Evolutionary conservation across 2,888 invertebrate species (phyloP).

Genomic region (Hetaerina titia): DNA sequence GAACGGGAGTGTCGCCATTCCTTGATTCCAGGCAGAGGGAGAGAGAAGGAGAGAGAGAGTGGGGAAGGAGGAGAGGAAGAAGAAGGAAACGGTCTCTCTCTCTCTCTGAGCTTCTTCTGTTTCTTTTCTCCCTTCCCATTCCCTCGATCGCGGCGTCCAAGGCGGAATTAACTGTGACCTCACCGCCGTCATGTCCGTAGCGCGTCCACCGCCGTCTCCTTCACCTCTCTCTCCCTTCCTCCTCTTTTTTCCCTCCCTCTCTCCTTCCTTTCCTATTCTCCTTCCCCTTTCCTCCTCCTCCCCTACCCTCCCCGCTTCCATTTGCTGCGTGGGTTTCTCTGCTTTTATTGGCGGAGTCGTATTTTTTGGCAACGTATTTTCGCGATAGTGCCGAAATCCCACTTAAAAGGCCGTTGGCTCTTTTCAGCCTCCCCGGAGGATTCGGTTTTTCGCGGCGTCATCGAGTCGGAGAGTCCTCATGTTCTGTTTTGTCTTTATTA

Average conservation of each 20-base stretch:
- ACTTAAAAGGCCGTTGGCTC: conserved; percentile 39
- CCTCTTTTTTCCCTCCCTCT: not conserved
- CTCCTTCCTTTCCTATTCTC: not conserved
- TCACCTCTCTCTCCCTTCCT: conserved; percentile 56
- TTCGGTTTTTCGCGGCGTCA: not conserved
- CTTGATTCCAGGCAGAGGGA: not conserved
- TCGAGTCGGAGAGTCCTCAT: not conserved
- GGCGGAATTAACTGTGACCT: conserved; percentile 65
- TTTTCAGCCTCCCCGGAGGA: not conserved
- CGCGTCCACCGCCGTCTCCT: not conserved
- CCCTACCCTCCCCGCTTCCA: not conserved
- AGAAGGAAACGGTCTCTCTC: not conserved
- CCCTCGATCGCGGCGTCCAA: conserved; percentile 34
- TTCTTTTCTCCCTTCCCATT: not conserved
- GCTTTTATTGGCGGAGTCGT: conserved; percentile 18
- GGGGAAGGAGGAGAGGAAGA: not conserved
- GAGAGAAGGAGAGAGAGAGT: not conserved
- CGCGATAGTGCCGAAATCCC: conserved; percentile 32
- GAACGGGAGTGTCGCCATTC: not conserved
- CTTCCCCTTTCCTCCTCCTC: not conserved
- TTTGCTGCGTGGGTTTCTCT: conserved; percentile 42
- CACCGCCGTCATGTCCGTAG: conserved; percentile 54
- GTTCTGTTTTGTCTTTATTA: not conserved
- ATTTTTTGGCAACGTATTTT: conserved; percentile 13
- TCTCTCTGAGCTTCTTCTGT: conserved; percentile 5